Evolutionary conservation across 2,888 invertebrate genomes (phyloP).

Genomic region (Acanthosoma haemorrhoidale): DNA sequence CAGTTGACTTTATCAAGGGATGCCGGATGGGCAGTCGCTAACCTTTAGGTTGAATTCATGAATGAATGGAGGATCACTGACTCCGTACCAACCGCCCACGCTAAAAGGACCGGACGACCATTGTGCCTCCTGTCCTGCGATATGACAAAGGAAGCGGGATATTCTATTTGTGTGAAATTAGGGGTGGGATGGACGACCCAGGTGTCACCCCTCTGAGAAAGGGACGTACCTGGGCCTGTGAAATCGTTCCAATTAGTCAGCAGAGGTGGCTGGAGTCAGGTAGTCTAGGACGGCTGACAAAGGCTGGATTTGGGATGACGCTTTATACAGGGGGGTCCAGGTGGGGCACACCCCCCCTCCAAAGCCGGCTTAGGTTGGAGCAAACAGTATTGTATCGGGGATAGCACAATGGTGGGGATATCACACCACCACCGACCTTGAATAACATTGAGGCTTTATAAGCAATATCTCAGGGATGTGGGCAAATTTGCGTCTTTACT

Average conservation of each 20-base stretch:
- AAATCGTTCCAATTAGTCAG: conserved; percentile 24
- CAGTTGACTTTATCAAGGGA: conserved; percentile 17
- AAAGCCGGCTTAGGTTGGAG: neutral
- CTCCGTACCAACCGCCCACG: conserved; percentile 18
- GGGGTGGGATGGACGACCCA: conserved; percentile 4
- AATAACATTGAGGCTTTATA: neutral
- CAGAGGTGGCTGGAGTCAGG: conserved; percentile 23
- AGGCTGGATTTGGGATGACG: conserved; percentile 13
- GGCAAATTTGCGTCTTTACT: neutral
- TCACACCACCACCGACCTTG: neutral
- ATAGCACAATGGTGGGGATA: neutral
- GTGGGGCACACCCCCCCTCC: neutral
- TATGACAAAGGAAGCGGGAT: neutral
- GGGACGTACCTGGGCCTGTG: neutral
- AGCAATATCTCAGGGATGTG: neutral
- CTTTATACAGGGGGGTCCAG: neutral
- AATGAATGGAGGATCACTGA: conserved; percentile 18
- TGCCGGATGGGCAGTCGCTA: conserved; percentile 2
- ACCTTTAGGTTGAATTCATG: neutral
- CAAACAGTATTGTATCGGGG: neutral
- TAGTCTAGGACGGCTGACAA: neutral
- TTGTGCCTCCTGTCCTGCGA: conserved; percentile 4
- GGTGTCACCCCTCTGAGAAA: neutral
- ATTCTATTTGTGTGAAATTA: conserved; percentile 26
- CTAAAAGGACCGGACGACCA: conserved; percentile 19